phyloP scores from a whole-genome alignment of 1,140 invertebrate genomes.

The Mamestra configurata region DNA sequence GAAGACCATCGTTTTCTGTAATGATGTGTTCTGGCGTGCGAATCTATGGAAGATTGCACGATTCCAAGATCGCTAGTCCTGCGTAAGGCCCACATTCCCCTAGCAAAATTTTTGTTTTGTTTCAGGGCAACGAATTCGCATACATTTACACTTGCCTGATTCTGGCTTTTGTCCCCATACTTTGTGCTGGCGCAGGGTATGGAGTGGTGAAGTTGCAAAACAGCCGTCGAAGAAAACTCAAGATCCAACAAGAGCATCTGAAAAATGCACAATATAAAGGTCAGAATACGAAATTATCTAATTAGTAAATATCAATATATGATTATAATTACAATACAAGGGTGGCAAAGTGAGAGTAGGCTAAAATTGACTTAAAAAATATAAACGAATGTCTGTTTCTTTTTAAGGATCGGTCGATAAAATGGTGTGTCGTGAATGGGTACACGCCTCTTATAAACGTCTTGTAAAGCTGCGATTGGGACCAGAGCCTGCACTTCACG shows the following conservation, averaged over 20 bases:
- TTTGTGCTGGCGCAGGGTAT: slow-evolving; percentile 97
- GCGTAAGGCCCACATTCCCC: not conserved
- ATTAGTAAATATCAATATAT: too few relatives aligned
- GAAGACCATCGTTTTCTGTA: too few relatives aligned
- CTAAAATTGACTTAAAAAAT: not conserved
- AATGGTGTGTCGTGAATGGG: slow-evolving; percentile 98
- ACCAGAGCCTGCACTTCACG: slow-evolving; percentile 94
- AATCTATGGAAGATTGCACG: too few relatives aligned
- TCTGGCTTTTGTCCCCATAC: slow-evolving; percentile 96
- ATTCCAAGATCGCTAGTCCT: too few relatives aligned
- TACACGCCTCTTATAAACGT: slow-evolving; percentile 97
- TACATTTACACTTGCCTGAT: slow-evolving; percentile 98
- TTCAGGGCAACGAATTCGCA: slow-evolving; percentile 97
- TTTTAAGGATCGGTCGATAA: slow-evolving; percentile 93
- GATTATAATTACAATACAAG: too few relatives aligned
- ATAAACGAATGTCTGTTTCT: slow-evolving; percentile 15
- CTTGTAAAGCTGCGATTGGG: slow-evolving; percentile 97
- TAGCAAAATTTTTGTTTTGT: not conserved
- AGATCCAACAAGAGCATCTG: slow-evolving; percentile 94
- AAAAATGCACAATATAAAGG: slow-evolving; percentile 88
- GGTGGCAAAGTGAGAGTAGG: too few relatives aligned
- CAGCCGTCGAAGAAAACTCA: slow-evolving; percentile 92
- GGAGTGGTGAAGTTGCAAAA: slow-evolving; percentile 97
- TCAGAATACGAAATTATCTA: slow-evolving; percentile 46
- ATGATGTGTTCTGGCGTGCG: too few relatives aligned